These are phyloP conservation scores for Heterotis niloticus DNA, from an alignment of 2,113 vertebrate species.

Conservation along the genomic window DNA sequence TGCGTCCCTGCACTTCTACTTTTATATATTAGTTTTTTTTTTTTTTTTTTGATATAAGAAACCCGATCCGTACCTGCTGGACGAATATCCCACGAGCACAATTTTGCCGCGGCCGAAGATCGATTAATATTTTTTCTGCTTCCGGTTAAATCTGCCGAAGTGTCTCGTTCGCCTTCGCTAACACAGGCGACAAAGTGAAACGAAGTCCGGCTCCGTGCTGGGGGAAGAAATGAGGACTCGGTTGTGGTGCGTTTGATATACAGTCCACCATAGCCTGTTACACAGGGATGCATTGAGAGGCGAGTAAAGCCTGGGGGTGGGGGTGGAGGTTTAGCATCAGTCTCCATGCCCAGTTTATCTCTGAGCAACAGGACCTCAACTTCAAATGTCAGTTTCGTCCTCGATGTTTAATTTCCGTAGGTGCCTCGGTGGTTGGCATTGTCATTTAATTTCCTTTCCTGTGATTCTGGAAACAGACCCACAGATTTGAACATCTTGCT, in stretches of 20 bases:
- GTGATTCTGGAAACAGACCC: background rate
- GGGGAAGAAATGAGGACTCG: background rate
- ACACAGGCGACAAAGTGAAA: background rate
- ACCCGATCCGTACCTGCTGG: no score
- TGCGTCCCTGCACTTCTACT: background rate
- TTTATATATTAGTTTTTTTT: no score
- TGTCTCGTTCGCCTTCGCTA: background rate
- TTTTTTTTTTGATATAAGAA: no score
- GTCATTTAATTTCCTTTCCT: slow-evolving; percentile 37
- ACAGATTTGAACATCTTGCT: background rate
- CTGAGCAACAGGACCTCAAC: background rate
- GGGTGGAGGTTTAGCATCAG: background rate
- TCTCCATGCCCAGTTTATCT: background rate
- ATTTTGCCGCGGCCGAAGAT: background rate
- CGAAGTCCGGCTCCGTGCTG: background rate
- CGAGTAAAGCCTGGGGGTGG: slow-evolving; percentile 2
- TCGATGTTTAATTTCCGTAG: slow-evolving; percentile 7
- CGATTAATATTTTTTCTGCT: background rate
- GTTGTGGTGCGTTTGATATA: background rate
- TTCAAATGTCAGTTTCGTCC: slow-evolving; percentile 15
- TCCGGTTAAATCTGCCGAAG: slow-evolving; percentile 17
- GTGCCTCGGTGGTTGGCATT: background rate
- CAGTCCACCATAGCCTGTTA: background rate
- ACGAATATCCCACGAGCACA: background rate
- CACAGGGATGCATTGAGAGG: background rate